These are phyloP conservation scores for Calliopsis andreniformis DNA, from an alignment of 1,140 invertebrate species.

Conservation along the genomic window DNA sequence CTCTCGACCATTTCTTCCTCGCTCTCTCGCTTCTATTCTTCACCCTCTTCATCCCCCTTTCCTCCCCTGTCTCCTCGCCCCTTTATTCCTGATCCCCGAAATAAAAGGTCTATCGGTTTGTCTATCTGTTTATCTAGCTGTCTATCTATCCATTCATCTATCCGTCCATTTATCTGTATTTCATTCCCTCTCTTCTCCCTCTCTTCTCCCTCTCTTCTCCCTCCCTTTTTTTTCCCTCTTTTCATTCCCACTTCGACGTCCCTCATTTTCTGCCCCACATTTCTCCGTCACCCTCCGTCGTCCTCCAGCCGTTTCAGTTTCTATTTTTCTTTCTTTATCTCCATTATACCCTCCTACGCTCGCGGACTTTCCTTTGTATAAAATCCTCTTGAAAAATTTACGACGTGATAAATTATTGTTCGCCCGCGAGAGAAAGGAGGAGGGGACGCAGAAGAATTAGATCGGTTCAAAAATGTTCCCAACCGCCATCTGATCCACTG, in stretches of 20 bases:
- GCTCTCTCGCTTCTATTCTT: constrained; percentile 33
- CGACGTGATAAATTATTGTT: constrained; percentile 65
- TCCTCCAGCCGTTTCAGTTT: constrained; percentile 9
- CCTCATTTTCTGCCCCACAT: not conserved
- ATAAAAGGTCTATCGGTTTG: constrained; percentile 24
- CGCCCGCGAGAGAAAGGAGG: not conserved
- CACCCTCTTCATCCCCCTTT: not conserved
- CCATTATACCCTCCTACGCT: constrained; percentile 14
- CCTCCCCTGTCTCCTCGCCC: not conserved
- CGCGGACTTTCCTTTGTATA: constrained; percentile 23
- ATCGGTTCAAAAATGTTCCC: constrained; percentile 47
- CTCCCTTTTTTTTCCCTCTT: not conserved
- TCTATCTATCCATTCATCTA: constrained; percentile 25
- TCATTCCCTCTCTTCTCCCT: not conserved
- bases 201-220: not conserved
- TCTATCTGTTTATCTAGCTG: constrained; percentile 28
- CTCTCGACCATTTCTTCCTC: constrained; percentile 55
- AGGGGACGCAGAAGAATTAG: constrained; percentile 46
- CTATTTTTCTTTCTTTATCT: constrained; percentile 39
- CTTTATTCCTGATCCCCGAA: constrained; percentile 7
- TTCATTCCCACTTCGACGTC: constrained; percentile 19
- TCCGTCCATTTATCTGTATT: constrained; percentile 19
- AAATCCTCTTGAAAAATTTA: constrained; percentile 62
- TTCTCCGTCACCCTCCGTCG: not conserved
- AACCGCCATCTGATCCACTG: not conserved